phyloP scores from a whole-genome alignment of 1,140 invertebrate species.

The Eueides isabella region DNA sequence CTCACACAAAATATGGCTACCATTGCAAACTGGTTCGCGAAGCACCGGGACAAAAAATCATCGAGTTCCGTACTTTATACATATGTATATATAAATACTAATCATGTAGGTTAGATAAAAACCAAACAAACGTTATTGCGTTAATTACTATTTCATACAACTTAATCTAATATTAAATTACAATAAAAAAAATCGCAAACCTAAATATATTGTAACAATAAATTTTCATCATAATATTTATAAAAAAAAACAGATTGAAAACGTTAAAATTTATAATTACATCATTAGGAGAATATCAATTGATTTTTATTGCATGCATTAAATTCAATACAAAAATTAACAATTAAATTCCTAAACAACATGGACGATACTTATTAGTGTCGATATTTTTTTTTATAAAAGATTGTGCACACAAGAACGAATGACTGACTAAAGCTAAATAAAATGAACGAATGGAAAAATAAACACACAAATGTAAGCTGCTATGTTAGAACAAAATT shows the following conservation, averaged over 20 bases:
- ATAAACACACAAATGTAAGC: conserved; percentile 7
- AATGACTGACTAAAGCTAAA: neutral
- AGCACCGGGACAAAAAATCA: conserved; percentile 41
- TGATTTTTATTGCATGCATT: conserved; percentile 76
- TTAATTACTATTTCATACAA: conserved; percentile 58
- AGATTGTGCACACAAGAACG: conserved; percentile 6
- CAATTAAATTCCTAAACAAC: conserved; percentile 65
- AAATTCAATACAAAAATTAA: conserved; percentile 58
- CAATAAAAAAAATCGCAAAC: conserved; percentile 59
- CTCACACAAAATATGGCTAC: conserved; percentile 43
- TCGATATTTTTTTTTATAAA: conserved; percentile 30
- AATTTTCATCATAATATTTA: conserved; percentile 62
- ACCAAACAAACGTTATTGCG: conserved; percentile 55
- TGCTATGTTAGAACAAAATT: neutral
- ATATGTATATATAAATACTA: neutral
- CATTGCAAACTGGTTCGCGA: conserved; percentile 28
- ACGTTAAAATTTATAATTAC: conserved; percentile 62
- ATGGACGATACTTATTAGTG: conserved; percentile 62
- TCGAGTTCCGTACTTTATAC: conserved; percentile 40
- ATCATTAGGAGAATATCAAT: conserved; percentile 79
- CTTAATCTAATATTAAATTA: conserved; percentile 63
- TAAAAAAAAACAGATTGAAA: conserved; percentile 39
- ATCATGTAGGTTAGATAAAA: conserved; percentile 42
- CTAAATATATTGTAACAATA: conserved; percentile 64
- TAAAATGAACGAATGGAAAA: conserved; percentile 1